Conservation (phyloP, 2,113 vertebrate species). For the Protomyctophum bolini region DNA sequence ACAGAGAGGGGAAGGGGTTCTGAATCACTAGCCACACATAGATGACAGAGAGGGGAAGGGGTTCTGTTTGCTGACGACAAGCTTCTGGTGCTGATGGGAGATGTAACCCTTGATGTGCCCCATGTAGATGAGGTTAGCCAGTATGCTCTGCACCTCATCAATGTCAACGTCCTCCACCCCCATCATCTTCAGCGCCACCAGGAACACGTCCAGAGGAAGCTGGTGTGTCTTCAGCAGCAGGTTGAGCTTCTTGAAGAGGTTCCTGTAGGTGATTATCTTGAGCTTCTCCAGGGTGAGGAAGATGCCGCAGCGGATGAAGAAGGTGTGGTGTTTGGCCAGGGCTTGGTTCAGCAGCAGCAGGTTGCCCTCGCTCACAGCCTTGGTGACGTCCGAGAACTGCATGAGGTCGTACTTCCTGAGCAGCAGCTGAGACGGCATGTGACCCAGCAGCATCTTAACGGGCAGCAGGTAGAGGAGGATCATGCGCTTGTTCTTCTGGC, state of each 20-base stretch:
- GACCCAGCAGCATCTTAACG: slow-evolving; percentile 97
- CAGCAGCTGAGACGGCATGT: slow-evolving; percentile 93
- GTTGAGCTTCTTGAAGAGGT: too few species aligned
- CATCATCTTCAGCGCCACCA: slow-evolving; percentile 87
- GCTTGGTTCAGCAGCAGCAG: not conserved
- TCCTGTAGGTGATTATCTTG: too few species aligned
- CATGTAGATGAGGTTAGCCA: too few species aligned
- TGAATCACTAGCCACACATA: too few species aligned
- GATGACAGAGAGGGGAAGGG: too few species aligned
- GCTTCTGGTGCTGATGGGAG: too few species aligned
- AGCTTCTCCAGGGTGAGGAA: too few species aligned
- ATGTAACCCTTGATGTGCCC: too few species aligned
- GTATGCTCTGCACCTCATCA: slow-evolving; percentile 17
- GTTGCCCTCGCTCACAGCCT: slow-evolving; percentile 86
- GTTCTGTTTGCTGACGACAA: too few species aligned
- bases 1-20: too few species aligned
- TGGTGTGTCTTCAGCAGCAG: slow-evolving; percentile 33
- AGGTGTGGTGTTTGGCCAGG: too few species aligned
- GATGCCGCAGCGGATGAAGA: too few species aligned
- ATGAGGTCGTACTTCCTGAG: slow-evolving; percentile 94
- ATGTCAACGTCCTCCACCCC: slow-evolving; percentile 87
- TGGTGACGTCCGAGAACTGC: slow-evolving; percentile 96
- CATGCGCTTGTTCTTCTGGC: slow-evolving; percentile 98
- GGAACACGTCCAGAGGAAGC: slow-evolving; percentile 85
- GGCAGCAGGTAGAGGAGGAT: slow-evolving; percentile 96